Base-by-base conservation (phyloP, 2,888 invertebrate genomes). In the Melanophora roralis region DNA sequence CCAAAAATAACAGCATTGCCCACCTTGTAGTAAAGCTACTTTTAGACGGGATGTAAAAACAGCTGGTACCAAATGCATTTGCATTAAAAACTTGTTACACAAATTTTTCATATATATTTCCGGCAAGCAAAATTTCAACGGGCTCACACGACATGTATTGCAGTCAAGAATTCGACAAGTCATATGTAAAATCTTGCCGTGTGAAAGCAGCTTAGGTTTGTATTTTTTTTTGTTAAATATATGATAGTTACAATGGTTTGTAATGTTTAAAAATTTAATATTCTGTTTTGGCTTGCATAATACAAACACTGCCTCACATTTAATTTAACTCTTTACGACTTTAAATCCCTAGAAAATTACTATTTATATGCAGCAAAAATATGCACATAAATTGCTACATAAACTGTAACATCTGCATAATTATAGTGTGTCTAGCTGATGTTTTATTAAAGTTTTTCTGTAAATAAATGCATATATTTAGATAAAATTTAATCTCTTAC, bases 391-490 rank as follows among this genome's bases (percentile, higher is more conserved):
- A 67, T 74, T 67, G 57, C 40, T 65, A 49, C 49, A 27, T 40
- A 34, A 23, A 53, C 5, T 43, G 51, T 34, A 74, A 67, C 74
- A 74, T 74, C 67, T 74, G 74, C 67, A 74, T 74, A 67, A 74
- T 74, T 67, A 67, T 27, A 49, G 34, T 49, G 40, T 12, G 12
- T n/a, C 6, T 0, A 7, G 38, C 6, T 9, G 8, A 21, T 38
- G 9, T 40, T 51, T 40, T 7, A 34, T 57, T 68, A n/a, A n/a
- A n/a, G n/a, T 34, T 64, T 8, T 14, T 51, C 12, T 60, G 14
- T 40, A 65, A 38, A 23, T 51, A 51, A 36, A 51, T 38, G 7
- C 21, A 49, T 34, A 11, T 60, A 1, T 43, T 51, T 43, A 43
- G 45, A 45, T n/a, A 34, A 55, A 55, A 64, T 76, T 76, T 55